These are phyloP conservation scores for Oithona nana DNA, from an alignment of 2,888 invertebrate genomes.

Conservation along the genomic window DNA sequence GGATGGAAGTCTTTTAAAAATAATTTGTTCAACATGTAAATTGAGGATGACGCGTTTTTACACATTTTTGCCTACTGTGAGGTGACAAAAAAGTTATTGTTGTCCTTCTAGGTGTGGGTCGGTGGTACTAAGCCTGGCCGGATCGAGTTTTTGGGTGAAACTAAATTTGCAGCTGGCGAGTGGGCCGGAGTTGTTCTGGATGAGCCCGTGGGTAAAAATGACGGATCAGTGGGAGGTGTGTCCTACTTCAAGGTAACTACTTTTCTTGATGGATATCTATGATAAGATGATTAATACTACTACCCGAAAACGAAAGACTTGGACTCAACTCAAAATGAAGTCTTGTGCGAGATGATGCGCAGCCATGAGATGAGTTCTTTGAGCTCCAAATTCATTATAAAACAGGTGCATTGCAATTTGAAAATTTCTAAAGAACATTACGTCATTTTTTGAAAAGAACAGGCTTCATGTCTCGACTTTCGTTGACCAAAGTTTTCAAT, in stretches of 20 bases:
- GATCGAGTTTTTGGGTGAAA: slow-evolving; percentile 81
- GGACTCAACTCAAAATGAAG: too few species aligned
- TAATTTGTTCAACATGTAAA: background rate
- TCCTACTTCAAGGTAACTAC: slow-evolving; percentile 28
- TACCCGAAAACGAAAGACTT: too few species aligned
- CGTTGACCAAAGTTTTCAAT: too few species aligned
- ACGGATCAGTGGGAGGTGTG: slow-evolving; percentile 75
- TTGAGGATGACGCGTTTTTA: background rate
- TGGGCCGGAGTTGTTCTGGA: slow-evolving; percentile 96
- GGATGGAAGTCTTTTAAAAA: too few species aligned
- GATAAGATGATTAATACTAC: too few species aligned
- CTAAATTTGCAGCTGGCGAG: slow-evolving; percentile 88
- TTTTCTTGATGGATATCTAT: slow-evolving; percentile 1
- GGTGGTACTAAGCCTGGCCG: slow-evolving; percentile 74
- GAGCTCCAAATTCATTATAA: too few species aligned
- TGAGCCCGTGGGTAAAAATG: slow-evolving; percentile 80
- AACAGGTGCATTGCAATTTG: too few species aligned
- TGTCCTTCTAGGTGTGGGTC: slow-evolving; percentile 48
- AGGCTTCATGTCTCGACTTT: too few species aligned
- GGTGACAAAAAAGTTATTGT: background rate
- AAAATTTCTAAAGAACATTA: too few species aligned
- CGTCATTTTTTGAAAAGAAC: too few species aligned
- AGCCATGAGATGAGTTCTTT: too few species aligned
- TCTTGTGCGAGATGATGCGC: too few species aligned
- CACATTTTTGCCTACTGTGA: background rate